Evolutionary conservation across 2,888 invertebrate genomes (phyloP), one percentile per base, ranked within the genome.

Genomic region (Erebia ligea): DNA sequence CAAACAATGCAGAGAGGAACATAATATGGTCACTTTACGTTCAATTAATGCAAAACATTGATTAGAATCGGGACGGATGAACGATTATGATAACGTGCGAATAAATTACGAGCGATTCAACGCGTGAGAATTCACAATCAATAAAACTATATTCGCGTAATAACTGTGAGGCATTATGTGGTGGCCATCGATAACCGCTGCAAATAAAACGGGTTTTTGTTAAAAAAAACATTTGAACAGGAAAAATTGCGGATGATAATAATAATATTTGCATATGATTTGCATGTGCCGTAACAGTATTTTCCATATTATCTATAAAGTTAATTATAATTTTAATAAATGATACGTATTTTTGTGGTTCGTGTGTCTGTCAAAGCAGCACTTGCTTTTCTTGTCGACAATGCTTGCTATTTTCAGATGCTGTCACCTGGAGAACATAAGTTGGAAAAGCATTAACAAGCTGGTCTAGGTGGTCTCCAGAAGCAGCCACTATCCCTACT

Each of bases 101-200:
- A 63, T 71, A 59, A 42, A 64, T 68, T 61, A 71, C 65, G 59
- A 59, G 21, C 66, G 56, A 57, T 25, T 19, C 66, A 25, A 69
- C 69, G 67, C 71, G 71, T 71, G 71, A 68, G 61, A 68, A 62
- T 40, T 15, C 61, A 45, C 71, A 65, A 71, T 71, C 71, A 68
- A 71, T 71, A 61, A 71, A 65, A 71, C 58, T 68, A 62, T 54
- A 64, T 25, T 48, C 19, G 19, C 45, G 11, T 19, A 48, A 10
- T 58, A 48, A 58, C 34, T 25, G 67, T 48, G 58, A 40, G 19
- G 17, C 25, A 19, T 42, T 62, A 62, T 17, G 62, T 56, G 56
- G 40, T n/a, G 42, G 56, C 48, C 59, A 45, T 58, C 58, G 50
- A 52, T 64, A 67, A 59, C n/a, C n/a, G 54, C 58, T 21, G 59